A percentile compares a stretch with the other conserved stretches of the same genome.
Conservation (phyloP, 2,888 invertebrate genomes). For the Temnothorax ravouxi region DNA sequence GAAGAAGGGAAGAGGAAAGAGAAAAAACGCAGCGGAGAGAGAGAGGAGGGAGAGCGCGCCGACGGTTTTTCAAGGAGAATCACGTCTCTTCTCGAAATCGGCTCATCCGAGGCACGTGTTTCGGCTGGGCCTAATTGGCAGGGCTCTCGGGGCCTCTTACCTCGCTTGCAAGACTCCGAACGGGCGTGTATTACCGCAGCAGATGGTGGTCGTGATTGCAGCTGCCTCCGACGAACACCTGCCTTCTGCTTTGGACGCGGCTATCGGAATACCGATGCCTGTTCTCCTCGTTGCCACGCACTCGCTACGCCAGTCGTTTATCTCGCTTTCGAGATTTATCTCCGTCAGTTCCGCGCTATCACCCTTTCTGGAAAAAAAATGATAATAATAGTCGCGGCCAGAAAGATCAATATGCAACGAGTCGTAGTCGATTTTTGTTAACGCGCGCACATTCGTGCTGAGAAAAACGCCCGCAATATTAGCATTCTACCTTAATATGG, state of each 20-base stretch:
- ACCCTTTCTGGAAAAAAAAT: background rate
- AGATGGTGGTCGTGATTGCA: slow-evolving; percentile 85
- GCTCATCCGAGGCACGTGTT: slow-evolving; percentile 81
- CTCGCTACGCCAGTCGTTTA: slow-evolving; percentile 8
- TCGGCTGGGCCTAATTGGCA: slow-evolving; percentile 80
- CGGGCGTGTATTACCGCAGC: slow-evolving; percentile 78
- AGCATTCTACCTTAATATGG: background rate
- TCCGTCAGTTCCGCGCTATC: background rate
- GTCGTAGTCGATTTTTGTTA: background rate
- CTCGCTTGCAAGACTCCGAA: slow-evolving; percentile 63
- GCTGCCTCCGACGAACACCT: slow-evolving; percentile 84
- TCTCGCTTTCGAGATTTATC: slow-evolving; percentile 34
- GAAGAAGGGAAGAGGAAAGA: slow-evolving; percentile 33
- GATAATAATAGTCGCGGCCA: background rate
- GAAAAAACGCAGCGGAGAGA: slow-evolving; percentile 44
- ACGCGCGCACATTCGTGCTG: background rate
- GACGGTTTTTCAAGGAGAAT: slow-evolving; percentile 55
- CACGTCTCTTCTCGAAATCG: slow-evolving; percentile 67
- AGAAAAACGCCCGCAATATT: background rate
- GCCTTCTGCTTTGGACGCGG: slow-evolving; percentile 83
- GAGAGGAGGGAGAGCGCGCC: background rate
- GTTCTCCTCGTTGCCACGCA: slow-evolving; percentile 26
- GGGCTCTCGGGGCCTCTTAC: slow-evolving; percentile 68
- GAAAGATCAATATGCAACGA: background rate
- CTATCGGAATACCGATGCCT: slow-evolving; percentile 80